Percentiles rank a stretch among this genome's conserved stretches.
phyloP scores from a whole-genome alignment of 1,140 invertebrate species.

The Drosophila kanapiae region DNA sequence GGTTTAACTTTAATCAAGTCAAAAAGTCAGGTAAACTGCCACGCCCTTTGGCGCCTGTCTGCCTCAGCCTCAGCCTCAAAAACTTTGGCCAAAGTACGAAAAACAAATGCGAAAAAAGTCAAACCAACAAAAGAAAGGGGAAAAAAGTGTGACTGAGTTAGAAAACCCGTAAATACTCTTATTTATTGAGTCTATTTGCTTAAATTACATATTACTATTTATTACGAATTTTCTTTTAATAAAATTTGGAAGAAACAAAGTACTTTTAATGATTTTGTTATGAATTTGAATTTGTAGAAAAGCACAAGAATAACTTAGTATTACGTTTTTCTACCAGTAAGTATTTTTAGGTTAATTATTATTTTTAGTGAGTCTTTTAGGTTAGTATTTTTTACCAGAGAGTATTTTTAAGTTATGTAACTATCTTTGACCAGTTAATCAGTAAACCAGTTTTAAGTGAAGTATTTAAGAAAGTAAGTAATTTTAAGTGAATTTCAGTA shows the following conservation, averaged over 20 bases:
- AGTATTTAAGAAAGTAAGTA: too few species aligned
- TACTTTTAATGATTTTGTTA: not conserved
- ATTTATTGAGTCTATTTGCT: too few species aligned
- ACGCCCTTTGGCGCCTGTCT: conserved; percentile 27
- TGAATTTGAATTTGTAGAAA: not conserved
- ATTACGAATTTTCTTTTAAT: not conserved
- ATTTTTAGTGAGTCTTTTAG: too few species aligned
- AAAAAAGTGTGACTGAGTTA: not conserved
- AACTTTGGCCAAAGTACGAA: conserved; percentile 43
- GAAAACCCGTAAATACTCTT: not conserved
- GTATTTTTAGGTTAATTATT: too few species aligned
- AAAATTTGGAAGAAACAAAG: not conserved
- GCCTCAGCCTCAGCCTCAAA: conserved; percentile 40
- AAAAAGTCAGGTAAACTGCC: conserved; percentile 5
- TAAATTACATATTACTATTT: not conserved
- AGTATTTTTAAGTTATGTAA: too few species aligned
- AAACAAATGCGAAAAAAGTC: conserved; percentile 13
- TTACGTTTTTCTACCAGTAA: too few species aligned
- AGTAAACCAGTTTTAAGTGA: too few species aligned
- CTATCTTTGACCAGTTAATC: too few species aligned
- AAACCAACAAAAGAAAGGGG: not conserved
- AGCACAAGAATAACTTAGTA: not conserved
- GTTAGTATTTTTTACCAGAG: too few species aligned
- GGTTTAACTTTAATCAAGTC: conserved; percentile 19
- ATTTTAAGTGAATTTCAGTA: too few species aligned